Evolutionary conservation across 2,888 invertebrate species (phyloP), one percentile per base, ranked within the genome.

Genomic region (Laothoe populi): DNA sequence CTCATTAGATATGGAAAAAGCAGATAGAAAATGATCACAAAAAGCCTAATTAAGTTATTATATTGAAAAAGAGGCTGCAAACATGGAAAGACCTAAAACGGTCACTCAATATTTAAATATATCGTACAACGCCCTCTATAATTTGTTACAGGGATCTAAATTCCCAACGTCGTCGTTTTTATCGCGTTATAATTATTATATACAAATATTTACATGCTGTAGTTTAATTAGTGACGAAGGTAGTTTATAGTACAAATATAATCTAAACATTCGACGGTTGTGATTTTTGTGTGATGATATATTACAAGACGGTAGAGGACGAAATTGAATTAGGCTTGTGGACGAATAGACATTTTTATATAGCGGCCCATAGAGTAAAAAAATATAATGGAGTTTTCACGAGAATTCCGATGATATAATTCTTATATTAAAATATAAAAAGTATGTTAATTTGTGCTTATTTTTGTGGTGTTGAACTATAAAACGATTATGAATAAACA

Each of bases 131-230:
- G n/a, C n/a, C 31, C 7, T 31, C 7, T 1, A 31, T 5, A 31
- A 8, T 31, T 5, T 31, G 7, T 8, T 8, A 31, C 31, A 31
- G 31, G 31, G 5, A 8, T 8, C 8, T 31, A 42, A 42, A 53
- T 44, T 53, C 44, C 53, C 53, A 44, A 57, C 31, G 16, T 61
- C 42, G 24, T 40, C 59, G 45, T 40, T 8, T 38, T 23, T 42
- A 58, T 24, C 40, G 38, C 23, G 1, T n/a, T n/a, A 35, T 35
- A 59, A 35, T 60, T 24, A 35, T 46, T 61, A 62, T 62, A 38
- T 62, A 62, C 61, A 62, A 62, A 57, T 62, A 62, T 62, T 62
- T 62, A 62, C 61, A 62, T 38, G 45, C 26, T 23, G 35, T 26
- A 57, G 11, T 23, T 53, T 53, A 57, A 57, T 57, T 62, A 62